Evolutionary conservation across 30 jellyfish, hydroid and myxozoan genomes (phyloP).

Genomic region (Hydractinia echinata): DNA sequence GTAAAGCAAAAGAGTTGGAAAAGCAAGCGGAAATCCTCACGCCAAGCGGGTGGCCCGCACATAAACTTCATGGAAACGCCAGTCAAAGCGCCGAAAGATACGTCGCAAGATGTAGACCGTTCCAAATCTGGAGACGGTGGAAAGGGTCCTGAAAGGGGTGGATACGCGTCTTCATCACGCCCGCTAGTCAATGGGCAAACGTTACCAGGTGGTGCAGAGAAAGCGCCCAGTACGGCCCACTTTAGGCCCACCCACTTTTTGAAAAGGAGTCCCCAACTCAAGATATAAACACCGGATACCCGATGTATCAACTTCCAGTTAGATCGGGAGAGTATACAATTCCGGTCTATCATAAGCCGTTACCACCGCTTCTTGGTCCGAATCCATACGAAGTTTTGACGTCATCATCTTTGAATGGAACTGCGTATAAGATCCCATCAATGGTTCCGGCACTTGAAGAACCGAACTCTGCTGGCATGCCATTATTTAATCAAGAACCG

Average conservation of each 20-base stretch:
- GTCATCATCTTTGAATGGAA: conserved; percentile 9
- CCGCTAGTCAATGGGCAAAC: conserved; percentile 1
- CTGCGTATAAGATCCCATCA: conserved; percentile 1
- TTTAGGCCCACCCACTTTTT: conserved; percentile 5
- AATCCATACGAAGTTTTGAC: conserved; percentile 17
- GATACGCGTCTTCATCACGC: background rate
- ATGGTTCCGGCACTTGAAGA: background rate
- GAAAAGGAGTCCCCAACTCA: background rate
- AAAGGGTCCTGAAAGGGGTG: conserved; percentile 7
- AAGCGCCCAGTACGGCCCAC: conserved; percentile 11
- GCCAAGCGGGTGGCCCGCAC: conserved; percentile 18
- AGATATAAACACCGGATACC: conserved; percentile 1
- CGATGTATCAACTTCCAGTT: background rate
- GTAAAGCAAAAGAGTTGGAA: conserved; percentile 1
- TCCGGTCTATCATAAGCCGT: background rate
- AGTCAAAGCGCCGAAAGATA: background rate
- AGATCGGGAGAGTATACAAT: background rate
- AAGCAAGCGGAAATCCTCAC: background rate
- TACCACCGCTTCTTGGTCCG: conserved; percentile 4
- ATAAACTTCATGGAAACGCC: background rate
- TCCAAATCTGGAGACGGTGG: background rate
- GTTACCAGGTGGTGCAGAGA: conserved; percentile 3
- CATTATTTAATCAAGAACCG: too few relatives aligned
- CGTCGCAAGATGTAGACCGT: background rate
- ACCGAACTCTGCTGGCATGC: too few relatives aligned